phyloP scores from a whole-genome alignment of 30 jellyfish, hydroid and myxozoan genomes.

The Pelagia noctiluca region DNA sequence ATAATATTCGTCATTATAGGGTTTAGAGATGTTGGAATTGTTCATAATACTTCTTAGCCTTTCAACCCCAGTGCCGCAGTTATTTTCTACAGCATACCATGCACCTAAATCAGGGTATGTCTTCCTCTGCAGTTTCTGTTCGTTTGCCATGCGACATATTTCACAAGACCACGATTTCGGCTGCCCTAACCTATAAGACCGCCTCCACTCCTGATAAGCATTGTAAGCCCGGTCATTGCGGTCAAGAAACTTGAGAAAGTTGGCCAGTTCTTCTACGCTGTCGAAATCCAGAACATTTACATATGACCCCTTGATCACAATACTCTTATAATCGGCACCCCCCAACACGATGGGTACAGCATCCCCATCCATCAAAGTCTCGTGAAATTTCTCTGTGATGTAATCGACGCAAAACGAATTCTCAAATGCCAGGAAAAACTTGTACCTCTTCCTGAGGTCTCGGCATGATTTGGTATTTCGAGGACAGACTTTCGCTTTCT shows the following conservation, averaged over 20 bases:
- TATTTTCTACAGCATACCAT: conserved; percentile 74
- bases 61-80: conserved; percentile 68
- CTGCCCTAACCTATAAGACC: conserved; percentile 42
- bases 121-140: conserved; percentile 22
- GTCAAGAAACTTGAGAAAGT: conserved; percentile 62
- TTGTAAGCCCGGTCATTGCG: conserved; percentile 82
- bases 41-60: conserved; percentile 60
- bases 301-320: conserved; percentile 66
- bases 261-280: conserved; percentile 71
- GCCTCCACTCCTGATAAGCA: conserved; percentile 63
- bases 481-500: conserved; percentile 54
- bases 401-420: conserved; percentile 83
- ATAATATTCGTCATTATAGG: conserved; percentile 54
- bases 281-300: conserved; percentile 69
- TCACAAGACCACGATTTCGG: conserved; percentile 86
- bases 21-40: conserved; percentile 71
- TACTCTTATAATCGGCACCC: conserved; percentile 70
- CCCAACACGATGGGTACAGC: conserved; percentile 89
- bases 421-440: conserved; percentile 86
- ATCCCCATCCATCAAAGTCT: conserved; percentile 77
- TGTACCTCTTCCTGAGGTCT: conserved; percentile 62
- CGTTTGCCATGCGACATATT: conserved; percentile 72
- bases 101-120: conserved; percentile 57
- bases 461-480: conserved; percentile 41
- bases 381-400: conserved; percentile 70